Conservation (phyloP, 2,113 vertebrate genomes). For the Gopherus evgoodei region DNA sequence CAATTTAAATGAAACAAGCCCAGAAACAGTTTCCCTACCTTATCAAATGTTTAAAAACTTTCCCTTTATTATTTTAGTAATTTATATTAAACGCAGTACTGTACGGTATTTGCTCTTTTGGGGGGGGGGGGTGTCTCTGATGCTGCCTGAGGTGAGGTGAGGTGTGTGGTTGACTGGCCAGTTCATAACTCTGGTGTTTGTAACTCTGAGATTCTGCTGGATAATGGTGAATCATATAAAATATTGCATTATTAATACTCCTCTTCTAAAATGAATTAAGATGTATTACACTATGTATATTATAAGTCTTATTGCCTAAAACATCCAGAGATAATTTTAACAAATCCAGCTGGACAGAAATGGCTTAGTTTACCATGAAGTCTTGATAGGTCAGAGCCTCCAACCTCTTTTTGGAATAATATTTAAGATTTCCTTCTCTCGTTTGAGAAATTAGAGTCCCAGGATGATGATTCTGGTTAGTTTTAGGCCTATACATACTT, state of each 20-base stretch:
- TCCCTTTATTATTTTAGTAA: too few relatives aligned
- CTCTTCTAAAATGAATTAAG: constrained; percentile 37
- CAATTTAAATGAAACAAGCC: too few relatives aligned
- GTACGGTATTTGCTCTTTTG: too few relatives aligned
- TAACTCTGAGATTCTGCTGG: not conserved
- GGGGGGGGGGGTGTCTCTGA: too few relatives aligned
- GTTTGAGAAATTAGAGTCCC: not conserved
- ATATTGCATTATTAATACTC: not conserved
- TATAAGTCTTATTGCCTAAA: not conserved
- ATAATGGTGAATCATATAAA: not conserved
- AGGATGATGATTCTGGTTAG: fast-evolving
- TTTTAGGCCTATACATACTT: not conserved
- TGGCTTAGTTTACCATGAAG: not conserved
- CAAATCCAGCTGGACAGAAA: not conserved
- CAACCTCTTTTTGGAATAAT: not conserved
- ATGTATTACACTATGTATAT: not conserved
- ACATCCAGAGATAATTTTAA: not conserved
- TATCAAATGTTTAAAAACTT: too few relatives aligned
- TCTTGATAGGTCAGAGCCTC: not conserved
- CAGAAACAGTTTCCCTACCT: too few relatives aligned
- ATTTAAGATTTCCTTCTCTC: not conserved
- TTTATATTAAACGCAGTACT: too few relatives aligned
- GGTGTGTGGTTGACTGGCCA: too few relatives aligned
- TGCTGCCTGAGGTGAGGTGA: too few relatives aligned
- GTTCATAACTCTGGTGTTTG: too few relatives aligned